phyloP scores from a whole-genome alignment of 2,113 vertebrate genomes.

The Actenoides hombroni region DNA sequence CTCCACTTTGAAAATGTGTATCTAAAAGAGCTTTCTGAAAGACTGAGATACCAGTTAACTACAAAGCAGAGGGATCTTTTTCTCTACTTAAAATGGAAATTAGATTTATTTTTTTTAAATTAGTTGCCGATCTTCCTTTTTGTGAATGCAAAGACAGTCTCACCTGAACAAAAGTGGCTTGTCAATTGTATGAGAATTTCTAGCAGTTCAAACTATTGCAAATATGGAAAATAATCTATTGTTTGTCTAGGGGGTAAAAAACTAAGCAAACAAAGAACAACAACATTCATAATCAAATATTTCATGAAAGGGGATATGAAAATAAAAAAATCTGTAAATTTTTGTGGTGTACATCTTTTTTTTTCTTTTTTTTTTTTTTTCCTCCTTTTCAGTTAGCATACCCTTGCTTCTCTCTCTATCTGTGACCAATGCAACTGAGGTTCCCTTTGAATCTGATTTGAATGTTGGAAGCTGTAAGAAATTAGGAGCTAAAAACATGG shows the following conservation, averaged over 20 bases:
- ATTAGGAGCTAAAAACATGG: background rate
- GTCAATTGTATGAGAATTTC: background rate
- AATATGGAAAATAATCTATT: background rate
- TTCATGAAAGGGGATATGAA: background rate
- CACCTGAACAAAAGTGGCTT: background rate
- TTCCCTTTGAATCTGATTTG: background rate
- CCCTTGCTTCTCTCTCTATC: background rate
- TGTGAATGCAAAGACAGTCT: background rate
- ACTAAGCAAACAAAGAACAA: background rate
- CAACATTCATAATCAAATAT: background rate
- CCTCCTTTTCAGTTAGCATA: background rate
- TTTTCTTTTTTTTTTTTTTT: background rate
- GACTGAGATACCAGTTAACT: background rate
- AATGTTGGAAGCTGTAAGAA: background rate
- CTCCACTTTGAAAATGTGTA: background rate
- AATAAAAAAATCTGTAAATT: background rate
- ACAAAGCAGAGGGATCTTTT: background rate
- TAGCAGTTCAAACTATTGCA: background rate
- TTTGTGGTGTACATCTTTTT: background rate
- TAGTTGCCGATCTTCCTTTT: background rate
- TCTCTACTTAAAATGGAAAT: background rate
- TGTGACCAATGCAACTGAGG: background rate
- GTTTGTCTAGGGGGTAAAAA: background rate
- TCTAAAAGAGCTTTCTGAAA: background rate
- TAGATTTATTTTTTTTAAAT: background rate